phyloP scores from a whole-genome alignment of 2,797 vertebrate genomes.

The Chaenodraco wilsoni region DNA sequence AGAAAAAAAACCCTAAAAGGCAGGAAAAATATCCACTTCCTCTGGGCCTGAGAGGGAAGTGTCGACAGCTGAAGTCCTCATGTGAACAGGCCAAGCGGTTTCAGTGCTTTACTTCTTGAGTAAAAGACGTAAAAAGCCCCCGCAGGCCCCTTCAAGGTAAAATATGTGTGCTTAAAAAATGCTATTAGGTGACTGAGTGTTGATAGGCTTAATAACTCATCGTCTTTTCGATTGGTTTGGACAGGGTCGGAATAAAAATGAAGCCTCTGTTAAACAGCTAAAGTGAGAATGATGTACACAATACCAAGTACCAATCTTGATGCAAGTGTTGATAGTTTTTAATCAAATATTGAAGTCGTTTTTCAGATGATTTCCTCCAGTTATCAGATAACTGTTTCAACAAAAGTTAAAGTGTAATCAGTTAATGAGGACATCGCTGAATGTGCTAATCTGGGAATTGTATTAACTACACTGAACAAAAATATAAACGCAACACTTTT shows the following conservation, averaged over 20 bases:
- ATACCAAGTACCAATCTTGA: background rate
- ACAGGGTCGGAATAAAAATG: slow-evolving; percentile 40
- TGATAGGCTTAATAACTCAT: slow-evolving; percentile 51
- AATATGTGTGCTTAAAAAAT: slow-evolving; percentile 8
- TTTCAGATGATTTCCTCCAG: background rate
- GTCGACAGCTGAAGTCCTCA: slow-evolving; percentile 44
- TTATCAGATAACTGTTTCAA: no score
- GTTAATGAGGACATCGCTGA: no score
- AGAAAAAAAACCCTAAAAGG: slow-evolving; percentile 10
- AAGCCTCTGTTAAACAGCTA: background rate
- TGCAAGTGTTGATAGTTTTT: background rate
- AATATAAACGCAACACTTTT: no score
- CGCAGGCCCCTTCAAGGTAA: background rate
- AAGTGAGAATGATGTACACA: background rate
- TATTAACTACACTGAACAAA: no score
- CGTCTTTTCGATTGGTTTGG: slow-evolving; percentile 42
- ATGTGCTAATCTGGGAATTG: no score
- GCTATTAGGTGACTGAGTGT: slow-evolving; percentile 42
- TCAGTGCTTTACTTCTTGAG: slow-evolving; percentile 14
- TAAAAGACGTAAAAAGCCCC: background rate
- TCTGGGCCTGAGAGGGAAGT: slow-evolving; percentile 52
- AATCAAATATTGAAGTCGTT: background rate
- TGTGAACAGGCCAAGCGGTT: slow-evolving; percentile 23
- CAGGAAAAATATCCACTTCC: slow-evolving; percentile 64
- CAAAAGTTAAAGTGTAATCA: no score